Evolutionary conservation across 2,113 vertebrate genomes (phyloP), one percentile per base, ranked within the genome.

Genomic region (Macquaria australasica): DNA sequence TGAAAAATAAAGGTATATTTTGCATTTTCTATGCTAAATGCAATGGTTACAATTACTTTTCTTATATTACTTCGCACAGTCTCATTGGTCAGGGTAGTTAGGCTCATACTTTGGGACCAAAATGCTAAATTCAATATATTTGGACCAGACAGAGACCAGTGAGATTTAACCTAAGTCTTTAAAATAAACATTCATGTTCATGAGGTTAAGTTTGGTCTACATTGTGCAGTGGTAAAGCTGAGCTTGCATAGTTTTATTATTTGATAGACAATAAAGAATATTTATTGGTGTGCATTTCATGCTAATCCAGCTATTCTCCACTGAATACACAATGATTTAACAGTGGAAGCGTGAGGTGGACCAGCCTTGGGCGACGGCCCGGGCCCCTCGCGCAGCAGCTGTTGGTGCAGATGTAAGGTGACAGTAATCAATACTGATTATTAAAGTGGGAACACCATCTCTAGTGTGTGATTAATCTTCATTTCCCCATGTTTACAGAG

Each of bases 391-490:
- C 37, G 0, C 92, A 90, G 89, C 94, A 95, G 91, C 92, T 95
- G 94, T 93, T 92, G 90, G 83, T 89, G 88, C 94, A 95, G 93
- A 94, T 94, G 93, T 90, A 94, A 94, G 93, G 93, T 94, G 94
- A 94, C 93, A 95, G 93, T 94, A 95, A 95, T 95, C 94, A 95
- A 95, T 95, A 94, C 92, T 93, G 94, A 95, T 95, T 95, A 95
- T 94, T 93, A 95, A 94, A 95, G 93, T 93, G 93, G 94, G 92
- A 94, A 93, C 90, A 91, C 91, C 91, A 94, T 94, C 94, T 94
- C 93, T 53, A 78, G 92, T 88, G 91, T 94, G 94, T 93, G 93
- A 95, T 95, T 95, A 95, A 95, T 95, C 94, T 95, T 95, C 94
- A 95, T 95, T 94, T 87, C 77, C 87, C 74, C 83, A 81, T 94